phyloP scores from a whole-genome alignment of 2,797 vertebrate species.

The Pseudomugil tenellus region DNA sequence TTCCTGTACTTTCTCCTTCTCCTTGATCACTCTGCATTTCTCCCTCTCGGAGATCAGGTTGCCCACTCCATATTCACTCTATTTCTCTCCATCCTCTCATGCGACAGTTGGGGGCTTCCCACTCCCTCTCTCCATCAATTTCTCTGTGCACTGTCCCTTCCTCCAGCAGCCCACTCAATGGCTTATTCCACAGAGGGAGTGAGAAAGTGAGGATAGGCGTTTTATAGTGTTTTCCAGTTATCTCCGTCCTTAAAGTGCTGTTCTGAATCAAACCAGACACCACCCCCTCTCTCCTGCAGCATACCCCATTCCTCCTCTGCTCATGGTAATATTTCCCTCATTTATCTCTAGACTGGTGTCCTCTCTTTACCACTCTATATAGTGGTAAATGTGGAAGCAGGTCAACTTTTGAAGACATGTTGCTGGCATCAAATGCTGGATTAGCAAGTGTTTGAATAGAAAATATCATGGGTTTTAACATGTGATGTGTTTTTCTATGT shows the following conservation, averaged over 20 bases:
- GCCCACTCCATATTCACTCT: slow-evolving; percentile 65
- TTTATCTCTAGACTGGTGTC: slow-evolving; percentile 36
- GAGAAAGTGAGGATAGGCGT: slow-evolving; percentile 70
- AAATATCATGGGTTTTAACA: neutral
- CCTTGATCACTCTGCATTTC: slow-evolving; percentile 46
- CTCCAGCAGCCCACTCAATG: slow-evolving; percentile 73
- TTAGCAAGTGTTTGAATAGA: neutral
- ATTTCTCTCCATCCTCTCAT: slow-evolving; percentile 56
- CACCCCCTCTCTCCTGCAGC: slow-evolving; percentile 68
- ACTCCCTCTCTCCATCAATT: slow-evolving; percentile 67
- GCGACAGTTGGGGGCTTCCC: slow-evolving; percentile 66
- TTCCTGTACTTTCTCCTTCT: slow-evolving; percentile 44
- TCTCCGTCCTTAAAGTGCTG: slow-evolving; percentile 72
- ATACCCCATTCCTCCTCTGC: slow-evolving; percentile 63
- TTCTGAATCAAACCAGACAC: slow-evolving; percentile 69
- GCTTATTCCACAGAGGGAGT: slow-evolving; percentile 73
- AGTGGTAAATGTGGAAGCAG: neutral
- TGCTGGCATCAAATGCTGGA: neutral
- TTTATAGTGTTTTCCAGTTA: slow-evolving; percentile 79
- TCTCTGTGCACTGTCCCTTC: slow-evolving; percentile 55
- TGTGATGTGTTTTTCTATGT: no score
- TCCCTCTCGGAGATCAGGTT: slow-evolving; percentile 58
- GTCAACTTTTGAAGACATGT: neutral
- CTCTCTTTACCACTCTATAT: neutral
- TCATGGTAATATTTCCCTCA: slow-evolving; percentile 44